Conservation (phyloP, 2,888 invertebrate genomes). For the Callinectes sapidus region DNA sequence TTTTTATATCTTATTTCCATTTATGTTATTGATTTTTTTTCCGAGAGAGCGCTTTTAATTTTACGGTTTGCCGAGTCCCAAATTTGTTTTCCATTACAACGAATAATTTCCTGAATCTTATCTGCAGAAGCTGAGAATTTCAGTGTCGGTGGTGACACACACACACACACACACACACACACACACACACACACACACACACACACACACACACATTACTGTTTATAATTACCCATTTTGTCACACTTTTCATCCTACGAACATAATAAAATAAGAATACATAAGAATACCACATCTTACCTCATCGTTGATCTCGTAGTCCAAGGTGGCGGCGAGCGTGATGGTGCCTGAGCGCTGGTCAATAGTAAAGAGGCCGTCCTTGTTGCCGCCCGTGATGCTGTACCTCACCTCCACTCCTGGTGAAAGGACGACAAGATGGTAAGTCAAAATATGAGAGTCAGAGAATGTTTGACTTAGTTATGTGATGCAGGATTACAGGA, state of each 20-base stretch:
- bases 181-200: constrained; percentile 1
- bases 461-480: neutral
- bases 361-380: constrained; percentile 84
- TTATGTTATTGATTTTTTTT: neutral
- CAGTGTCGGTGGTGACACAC: neutral
- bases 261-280: too few relatives aligned
- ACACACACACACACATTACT: neutral
- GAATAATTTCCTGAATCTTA: neutral
- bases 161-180: neutral
- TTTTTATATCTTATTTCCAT: neutral
- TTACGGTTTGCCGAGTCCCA: neutral
- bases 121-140: neutral
- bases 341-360: constrained; percentile 95
- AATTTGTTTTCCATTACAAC: neutral
- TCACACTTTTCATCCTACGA: too few relatives aligned
- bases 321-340: constrained; percentile 85
- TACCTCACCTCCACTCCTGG: constrained; percentile 82
- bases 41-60: neutral
- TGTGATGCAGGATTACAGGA: neutral
- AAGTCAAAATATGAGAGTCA: neutral
- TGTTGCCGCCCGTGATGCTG: constrained; percentile 79
- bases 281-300: neutral
- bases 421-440: neutral
- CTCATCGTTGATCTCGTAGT: constrained; percentile 87
- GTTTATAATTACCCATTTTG: too few relatives aligned